phyloP scores from a whole-genome alignment of 2,113 vertebrate genomes.

The Elephas maximus region DNA sequence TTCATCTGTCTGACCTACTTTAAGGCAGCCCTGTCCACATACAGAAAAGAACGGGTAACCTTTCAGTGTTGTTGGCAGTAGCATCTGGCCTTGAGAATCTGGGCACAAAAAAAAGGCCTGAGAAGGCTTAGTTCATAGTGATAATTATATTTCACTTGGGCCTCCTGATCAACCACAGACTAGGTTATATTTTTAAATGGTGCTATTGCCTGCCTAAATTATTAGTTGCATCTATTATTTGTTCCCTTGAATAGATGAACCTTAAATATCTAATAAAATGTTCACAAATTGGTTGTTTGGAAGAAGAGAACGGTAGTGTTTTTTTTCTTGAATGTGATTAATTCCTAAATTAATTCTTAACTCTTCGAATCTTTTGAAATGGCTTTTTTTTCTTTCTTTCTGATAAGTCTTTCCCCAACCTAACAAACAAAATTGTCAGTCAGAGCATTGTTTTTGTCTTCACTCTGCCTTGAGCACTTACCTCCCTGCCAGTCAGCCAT shows the following conservation, averaged over 20 bases:
- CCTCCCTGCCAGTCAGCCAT: slow-evolving; percentile 38
- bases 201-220: slow-evolving; percentile 37
- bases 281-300: slow-evolving; percentile 25
- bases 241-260: slow-evolving; percentile 51
- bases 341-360: slow-evolving; percentile 72
- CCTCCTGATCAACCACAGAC: not conserved
- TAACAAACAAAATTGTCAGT: slow-evolving; percentile 37
- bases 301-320: slow-evolving; percentile 7
- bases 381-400: not conserved
- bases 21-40: not conserved
- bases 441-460: slow-evolving; percentile 55
- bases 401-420: not conserved
- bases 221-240: slow-evolving; percentile 18
- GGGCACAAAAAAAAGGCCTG: not conserved
- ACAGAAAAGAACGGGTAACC: not conserved
- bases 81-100: not conserved
- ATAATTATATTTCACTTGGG: not conserved
- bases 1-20: not conserved
- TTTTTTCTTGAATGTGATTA: slow-evolving; percentile 45
- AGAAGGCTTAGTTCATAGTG: not conserved
- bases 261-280: slow-evolving; percentile 33
- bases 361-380: slow-evolving; percentile 34
- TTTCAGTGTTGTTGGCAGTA: not conserved
- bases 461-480: not conserved
- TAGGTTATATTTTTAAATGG: not conserved